Conservation (phyloP, 2,888 invertebrate species). For the Acrocera orbiculus region DNA sequence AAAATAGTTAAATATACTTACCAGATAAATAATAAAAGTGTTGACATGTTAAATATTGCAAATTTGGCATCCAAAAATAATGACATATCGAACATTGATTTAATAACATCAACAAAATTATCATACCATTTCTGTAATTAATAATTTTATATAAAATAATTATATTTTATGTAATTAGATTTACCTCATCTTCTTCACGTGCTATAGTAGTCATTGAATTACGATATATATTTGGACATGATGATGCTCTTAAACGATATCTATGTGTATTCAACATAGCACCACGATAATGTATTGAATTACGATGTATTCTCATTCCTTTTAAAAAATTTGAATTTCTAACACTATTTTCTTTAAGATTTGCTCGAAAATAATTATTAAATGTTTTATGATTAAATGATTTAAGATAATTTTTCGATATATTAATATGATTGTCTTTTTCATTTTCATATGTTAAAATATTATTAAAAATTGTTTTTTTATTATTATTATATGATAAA, state of each 20-base stretch:
- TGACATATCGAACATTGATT: slow-evolving; percentile 61
- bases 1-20: slow-evolving; percentile 80
- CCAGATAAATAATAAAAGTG: slow-evolving; percentile 79
- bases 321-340: slow-evolving; percentile 43
- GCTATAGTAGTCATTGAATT: slow-evolving; percentile 77
- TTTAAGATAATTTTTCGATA: no score
- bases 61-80: slow-evolving; percentile 63
- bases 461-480: no score
- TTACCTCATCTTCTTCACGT: slow-evolving; percentile 57
- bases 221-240: slow-evolving; percentile 79
- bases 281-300: slow-evolving; percentile 70
- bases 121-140: slow-evolving; percentile 52
- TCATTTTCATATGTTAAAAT: no score
- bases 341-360: not conserved
- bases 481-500: slow-evolving; percentile 18
- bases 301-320: slow-evolving; percentile 50
- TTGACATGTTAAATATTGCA: slow-evolving; percentile 64
- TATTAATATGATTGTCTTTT: no score
- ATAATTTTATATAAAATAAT: no score
- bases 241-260: slow-evolving; percentile 67
- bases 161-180: slow-evolving; percentile 14
- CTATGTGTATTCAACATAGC: slow-evolving; percentile 69
- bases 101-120: slow-evolving; percentile 44
- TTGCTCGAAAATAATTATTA: no score
- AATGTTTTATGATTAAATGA: no score